Base-by-base conservation (phyloP, 2,888 invertebrate genomes). In the Axea sp. region DNA sequence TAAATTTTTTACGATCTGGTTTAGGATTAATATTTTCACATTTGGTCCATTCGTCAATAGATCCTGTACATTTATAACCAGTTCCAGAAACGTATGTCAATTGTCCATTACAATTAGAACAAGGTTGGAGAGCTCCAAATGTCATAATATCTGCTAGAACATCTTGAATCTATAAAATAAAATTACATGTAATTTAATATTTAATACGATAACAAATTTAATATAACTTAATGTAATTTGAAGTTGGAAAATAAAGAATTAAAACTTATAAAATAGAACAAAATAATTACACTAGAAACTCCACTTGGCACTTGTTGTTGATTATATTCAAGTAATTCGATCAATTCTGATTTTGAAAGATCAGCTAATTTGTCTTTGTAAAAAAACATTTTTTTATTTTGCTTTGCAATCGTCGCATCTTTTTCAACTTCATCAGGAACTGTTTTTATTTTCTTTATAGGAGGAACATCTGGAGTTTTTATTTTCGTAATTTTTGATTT, bases 31-130 rank as follows among this genome's bases (percentile, higher is more conserved):
- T 86, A 80, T 92, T 90, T 55, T 91, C 90, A 86, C 99, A 99
- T 87, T 95, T 95, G 0, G 95, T 93, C 96, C 97, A 99, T 84
- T 96, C 97, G 6, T 92, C 93, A 22, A 95, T 80, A 83, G 93
- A 89, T 82, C 97, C 97, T 74, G 91, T 91, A 86, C 99, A 99
- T 74, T 92, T 90, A 85, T 99, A 99, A 2, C 95, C 95, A 67
- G 91, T 89, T 17, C 93, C 93, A 60, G 89, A 89, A 75, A 90
- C 90, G 79, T 93, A 91, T 26, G 90, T 88, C 11, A 94, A 90
- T 82, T 96, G 94, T 0, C 95, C 95, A 0, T 91, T 90, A 84
- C 99, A 99, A 78, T 93, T 92, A 0, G 91, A 86, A 81, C 99
- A 99, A 0, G 91, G 91, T 68, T 90, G 87, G 1, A 96, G 89